Base-by-base conservation (phyloP, 1,140 invertebrate species). In the Rhynchophorus ferrugineus region DNA sequence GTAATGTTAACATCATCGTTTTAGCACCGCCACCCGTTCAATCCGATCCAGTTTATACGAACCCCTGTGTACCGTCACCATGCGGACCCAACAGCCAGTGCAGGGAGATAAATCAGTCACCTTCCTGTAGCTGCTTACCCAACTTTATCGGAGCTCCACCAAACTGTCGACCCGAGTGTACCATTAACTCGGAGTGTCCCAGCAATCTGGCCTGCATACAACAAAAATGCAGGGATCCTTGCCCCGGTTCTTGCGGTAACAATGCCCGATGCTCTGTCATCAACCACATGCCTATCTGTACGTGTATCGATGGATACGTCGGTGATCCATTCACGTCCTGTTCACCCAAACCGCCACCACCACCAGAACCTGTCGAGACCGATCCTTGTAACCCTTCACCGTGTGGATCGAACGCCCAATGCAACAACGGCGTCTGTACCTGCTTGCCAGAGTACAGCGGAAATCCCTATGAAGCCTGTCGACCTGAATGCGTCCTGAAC, bases 311-410 rank as follows among this genome's bases (percentile, higher is more conserved):
- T 42, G 82, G 79, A 18, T 87, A 79, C 60, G 80, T 76, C 2
- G 85, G 85, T 11, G 84, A 88, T 73, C 83, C 85, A 3, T 85
- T 86, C 66, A 76, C 74, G 36, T 78, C 76, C 55, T 88, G 84
- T 63, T 77, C 72, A 61, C 58, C 70, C 24, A 76, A 76, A 70
- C 73, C 73, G 47, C 60, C 17, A 14, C 17, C 22, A 47, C 38
- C 59, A 36, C 29, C 58, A 38, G 66, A 69, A 56, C 62, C 65
- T 47, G 59, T 61, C 49, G 63, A 61, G 6, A 45, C 65, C 33
- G 75, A 83, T 60, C 79, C 78, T 5, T 87, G 85, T 59, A 73
- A 78, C 62, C 83, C 82, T 47, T 80, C 78, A n/a, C 84, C 84
- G 3, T 88, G 84, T 64, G 84, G 84, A 48, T 67, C 79, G 1